Conservation (phyloP, 2,797 vertebrate species). For the Brachyrhaphis roseni region DNA sequence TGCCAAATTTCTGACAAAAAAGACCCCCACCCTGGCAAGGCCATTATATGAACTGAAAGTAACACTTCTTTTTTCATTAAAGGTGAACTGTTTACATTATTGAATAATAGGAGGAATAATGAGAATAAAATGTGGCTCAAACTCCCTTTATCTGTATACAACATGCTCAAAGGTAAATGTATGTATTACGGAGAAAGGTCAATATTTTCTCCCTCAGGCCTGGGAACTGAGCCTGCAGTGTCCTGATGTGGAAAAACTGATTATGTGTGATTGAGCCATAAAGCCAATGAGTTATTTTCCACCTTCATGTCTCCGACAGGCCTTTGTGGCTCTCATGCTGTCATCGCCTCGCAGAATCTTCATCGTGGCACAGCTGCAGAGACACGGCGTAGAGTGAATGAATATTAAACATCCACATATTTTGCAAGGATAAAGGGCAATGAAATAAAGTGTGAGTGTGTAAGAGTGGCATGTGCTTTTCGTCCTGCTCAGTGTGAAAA, state of each 20-base stretch:
- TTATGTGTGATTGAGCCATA: constrained; percentile 34
- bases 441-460: not conserved
- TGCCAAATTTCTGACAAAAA: not conserved
- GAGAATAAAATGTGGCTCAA: not conserved
- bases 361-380: constrained; percentile 15
- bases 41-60: too few relatives aligned
- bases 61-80: not conserved
- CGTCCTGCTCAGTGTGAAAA: not conserved
- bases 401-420: constrained; percentile 42
- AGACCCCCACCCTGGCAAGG: not conserved
- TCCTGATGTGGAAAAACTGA: constrained; percentile 42
- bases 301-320: constrained; percentile 15
- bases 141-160: not conserved
- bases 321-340: not conserved
- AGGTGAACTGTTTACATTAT: not conserved
- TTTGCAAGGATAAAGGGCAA: not conserved
- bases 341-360: constrained; percentile 18
- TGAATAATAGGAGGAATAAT: not conserved
- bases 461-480: not conserved
- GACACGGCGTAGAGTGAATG: not conserved
- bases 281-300: constrained; percentile 21
- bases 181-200: constrained; percentile 32
- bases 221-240: constrained; percentile 19
- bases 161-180: constrained; percentile 19
- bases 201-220: constrained; percentile 30